Base-by-base conservation (phyloP, 1,140 invertebrate genomes). In the Scylla paramamosain region DNA sequence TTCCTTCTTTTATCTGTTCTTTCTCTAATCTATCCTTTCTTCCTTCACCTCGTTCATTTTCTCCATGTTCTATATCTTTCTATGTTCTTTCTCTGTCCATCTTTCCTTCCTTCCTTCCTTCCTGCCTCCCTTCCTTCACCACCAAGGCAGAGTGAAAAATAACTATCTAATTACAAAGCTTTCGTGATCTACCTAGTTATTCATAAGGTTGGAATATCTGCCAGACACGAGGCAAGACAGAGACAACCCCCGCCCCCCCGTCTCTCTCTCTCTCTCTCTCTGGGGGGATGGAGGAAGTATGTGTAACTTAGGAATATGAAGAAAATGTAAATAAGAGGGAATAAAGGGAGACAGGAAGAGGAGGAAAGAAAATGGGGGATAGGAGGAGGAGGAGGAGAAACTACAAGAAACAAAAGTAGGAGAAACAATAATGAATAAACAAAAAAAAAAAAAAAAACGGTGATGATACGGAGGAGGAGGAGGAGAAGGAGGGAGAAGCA, bases 111-210 rank as follows among this genome's bases (percentile, higher is more conserved):
- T 14, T 59, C 16, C 14, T 48, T 67, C 20, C 59, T 25, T n/a
- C 25, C n/a, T 77, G 7, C 67, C 8, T 77, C 67, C 25, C n/a
- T 77, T 20, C 67, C n/a, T 77, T 20, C 67, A 91, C 82, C 32
- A 83, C 31, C 45, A n/a, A 59, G 82, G 89, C n/a, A 31, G n/a
- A 25, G n/a, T 92, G 25, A 28, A 45, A 59, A 92, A 92, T 39
- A 82, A 92, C 32, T 83, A 83, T 82, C 16, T 92, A 92, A 92
- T 83, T 92, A 92, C 29, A 7, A 28, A 20, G 0, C 20, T n/a
- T 84, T 4, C 67, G 12, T 83, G 91, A 92, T 83, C 6, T 25
- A 92, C 20, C 10, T 10, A 91, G 29, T 10, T 29, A 48, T 25
- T 48, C 29, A 83, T 83, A 46, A 83, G 14, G 59, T 28, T 4